These are phyloP conservation scores for Drosophila flavopinicola DNA, from an alignment of 2,888 invertebrate genomes.

Conservation along the genomic window DNA sequence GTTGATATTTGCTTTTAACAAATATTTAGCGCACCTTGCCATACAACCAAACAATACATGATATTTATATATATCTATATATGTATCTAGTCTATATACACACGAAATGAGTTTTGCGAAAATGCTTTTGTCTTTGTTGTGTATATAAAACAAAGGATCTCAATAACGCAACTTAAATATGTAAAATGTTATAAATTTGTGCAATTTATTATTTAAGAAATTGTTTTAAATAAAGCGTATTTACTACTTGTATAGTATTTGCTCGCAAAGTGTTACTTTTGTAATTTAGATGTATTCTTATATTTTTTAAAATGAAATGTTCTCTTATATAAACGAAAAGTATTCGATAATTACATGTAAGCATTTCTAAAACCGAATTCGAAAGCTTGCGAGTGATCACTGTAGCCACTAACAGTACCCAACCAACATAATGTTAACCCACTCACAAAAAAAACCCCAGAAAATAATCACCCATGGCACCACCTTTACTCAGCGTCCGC, in stretches of 20 bases:
- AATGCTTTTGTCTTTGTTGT: too few species aligned
- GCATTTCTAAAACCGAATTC: background rate
- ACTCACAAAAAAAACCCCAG: background rate
- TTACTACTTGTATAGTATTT: too few species aligned
- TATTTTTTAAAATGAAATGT: too few species aligned
- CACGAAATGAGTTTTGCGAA: too few species aligned
- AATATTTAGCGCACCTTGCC: conserved; percentile 50
- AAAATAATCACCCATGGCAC: background rate
- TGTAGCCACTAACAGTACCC: background rate
- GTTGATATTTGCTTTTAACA: conserved; percentile 47
- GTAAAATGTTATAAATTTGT: conserved; percentile 66
- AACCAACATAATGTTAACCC: background rate
- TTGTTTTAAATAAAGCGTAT: conserved; percentile 69
- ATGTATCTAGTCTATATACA: conserved; percentile 34
- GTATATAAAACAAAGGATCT: conserved; percentile 1
- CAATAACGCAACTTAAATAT: too few species aligned
- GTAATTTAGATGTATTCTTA: too few species aligned
- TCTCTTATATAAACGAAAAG: too few species aligned
- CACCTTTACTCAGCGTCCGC: background rate
- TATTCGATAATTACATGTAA: background rate
- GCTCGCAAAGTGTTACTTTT: too few species aligned
- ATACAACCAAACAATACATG: background rate
- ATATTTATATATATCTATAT: conserved; percentile 1
- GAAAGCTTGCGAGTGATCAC: background rate
- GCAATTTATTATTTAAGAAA: conserved; percentile 80